Base-by-base conservation (phyloP, 1,140 invertebrate species). In the Plectrocnemia conspersa region DNA sequence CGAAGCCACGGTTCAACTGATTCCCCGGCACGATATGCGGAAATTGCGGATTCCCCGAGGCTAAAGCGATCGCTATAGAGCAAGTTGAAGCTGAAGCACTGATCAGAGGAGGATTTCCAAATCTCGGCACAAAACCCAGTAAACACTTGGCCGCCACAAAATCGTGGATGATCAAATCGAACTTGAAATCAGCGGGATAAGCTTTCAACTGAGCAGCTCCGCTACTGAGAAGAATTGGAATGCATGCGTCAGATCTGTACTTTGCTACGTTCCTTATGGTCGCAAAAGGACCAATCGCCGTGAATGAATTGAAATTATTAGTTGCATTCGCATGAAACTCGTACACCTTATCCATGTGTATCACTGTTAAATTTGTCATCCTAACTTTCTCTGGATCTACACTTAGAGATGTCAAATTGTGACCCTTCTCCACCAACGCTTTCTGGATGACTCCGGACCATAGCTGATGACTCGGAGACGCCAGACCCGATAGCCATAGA, bases 91-190 rank as follows among this genome's bases (percentile, higher is more conserved):
- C 54, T 1, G 63, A 59, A 0, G 58, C 24, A 7, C 42, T 53
- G 2, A 64, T 36, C 16, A 62, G 15, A 33, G 63, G 57, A 9
- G 63, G 63, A 52, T 56, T 56, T 22, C 58, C 54, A 46, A 64
- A 64, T 52, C 46, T 57, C 2, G 56, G 23, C 9, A 62, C 33
- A 22, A 62, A 52, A 1, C 57, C 56, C 2, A 64, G 44, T 24
- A 66, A 55, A 52, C 64, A 64, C 13, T 61, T 48, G 18, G 58
- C 52, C 13, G 40, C 46, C 11, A 52, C 61, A 49, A 62, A 57
- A 50, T 66, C 64, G 35, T 64, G 49, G n/a, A 64, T 42, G 9
- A 66, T 53, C 9, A 66, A 47, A 58, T 66, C 64, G 44, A 66
- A 66, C 48, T 58, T 61, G 22, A 59, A 65, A 27, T 54, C 33